Percentiles rank a stretch among this genome's conserved stretches.
These are phyloP conservation scores for Scylla paramamosain DNA, from an alignment of 1,140 invertebrate species.

Conservation along the genomic window DNA sequence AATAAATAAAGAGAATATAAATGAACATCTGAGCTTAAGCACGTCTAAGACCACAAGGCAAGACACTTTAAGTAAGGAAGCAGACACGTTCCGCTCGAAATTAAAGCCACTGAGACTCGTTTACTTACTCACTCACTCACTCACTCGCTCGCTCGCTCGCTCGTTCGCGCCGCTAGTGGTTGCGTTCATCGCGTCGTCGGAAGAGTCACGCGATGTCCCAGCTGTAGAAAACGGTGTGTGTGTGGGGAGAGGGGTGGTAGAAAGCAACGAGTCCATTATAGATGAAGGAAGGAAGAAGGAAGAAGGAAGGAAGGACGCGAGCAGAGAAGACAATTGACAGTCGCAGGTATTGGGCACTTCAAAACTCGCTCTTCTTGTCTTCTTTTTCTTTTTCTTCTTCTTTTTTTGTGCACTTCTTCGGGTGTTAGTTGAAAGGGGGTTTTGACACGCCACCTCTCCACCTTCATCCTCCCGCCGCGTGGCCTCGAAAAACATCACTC, in stretches of 20 bases:
- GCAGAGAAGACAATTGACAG: not conserved
- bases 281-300: not conserved
- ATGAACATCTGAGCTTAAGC: no score
- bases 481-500: not conserved
- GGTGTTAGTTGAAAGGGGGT: not conserved
- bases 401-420: not conserved
- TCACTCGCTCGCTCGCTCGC: no score
- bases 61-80: no score
- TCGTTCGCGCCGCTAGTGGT: no score
- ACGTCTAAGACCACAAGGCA: no score
- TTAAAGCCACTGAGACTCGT: no score
- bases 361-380: not conserved
- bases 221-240: not conserved
- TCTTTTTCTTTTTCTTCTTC: not conserved
- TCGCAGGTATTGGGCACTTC: not conserved
- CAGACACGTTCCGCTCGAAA: no score
- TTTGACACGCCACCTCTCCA: not conserved
- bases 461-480: not conserved
- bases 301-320: not conserved
- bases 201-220: not conserved
- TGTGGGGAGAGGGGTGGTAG: not conserved
- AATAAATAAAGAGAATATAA: no score
- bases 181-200: not conserved
- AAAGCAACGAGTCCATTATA: no score
- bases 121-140: no score